Base-by-base conservation (phyloP, 2,888 invertebrate genomes). In the Oscheius sp. region DNA sequence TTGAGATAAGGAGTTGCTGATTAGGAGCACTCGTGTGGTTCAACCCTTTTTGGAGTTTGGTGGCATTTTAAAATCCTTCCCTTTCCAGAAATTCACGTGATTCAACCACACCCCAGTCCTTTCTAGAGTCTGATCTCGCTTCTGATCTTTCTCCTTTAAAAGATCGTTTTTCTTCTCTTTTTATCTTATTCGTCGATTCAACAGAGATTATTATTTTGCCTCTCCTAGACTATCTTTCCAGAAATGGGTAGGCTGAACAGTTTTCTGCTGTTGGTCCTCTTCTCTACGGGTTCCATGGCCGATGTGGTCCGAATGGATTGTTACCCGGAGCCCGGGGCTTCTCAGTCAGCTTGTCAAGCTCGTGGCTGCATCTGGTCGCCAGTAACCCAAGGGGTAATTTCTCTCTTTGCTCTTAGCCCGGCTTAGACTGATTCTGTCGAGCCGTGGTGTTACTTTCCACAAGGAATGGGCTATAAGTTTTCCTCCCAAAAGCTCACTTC, bases 241-340 rank as follows among this genome's bases (percentile, higher is more conserved):
- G n/a, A n/a, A 12, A 46, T 37, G 31, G 20, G 31, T 29, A 45
- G n/a, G n/a, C n/a, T n/a, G 45, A 23, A 27, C 42, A 27, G 61
- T 17, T 23, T 61, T 42, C 34, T 58, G 64, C n/a, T 23, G 20
- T 45, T 6, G 39, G 63, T n/a, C n/a, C n/a, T n/a, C n/a, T n/a
- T n/a, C n/a, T n/a, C n/a, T n/a, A n/a, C n/a, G n/a, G n/a, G n/a
- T n/a, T n/a, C n/a, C n/a, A n/a, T n/a, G n/a, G n/a, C n/a, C n/a
- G n/a, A n/a, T n/a, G n/a, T n/a, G n/a, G 68, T 58, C 58, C 65
- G 80, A 23, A 69, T 83, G 37, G 82, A 83, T 52, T 83, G 83
- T 53, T 73, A 68, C 31, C 82, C 83, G 1, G 82, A 82, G 46
- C 75, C 76, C n/a, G 75, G 72, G 37, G 75, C 75, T 0, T 68